Conservation (phyloP, 1,140 invertebrate species). For the Zeugodacus cucurbitae region DNA sequence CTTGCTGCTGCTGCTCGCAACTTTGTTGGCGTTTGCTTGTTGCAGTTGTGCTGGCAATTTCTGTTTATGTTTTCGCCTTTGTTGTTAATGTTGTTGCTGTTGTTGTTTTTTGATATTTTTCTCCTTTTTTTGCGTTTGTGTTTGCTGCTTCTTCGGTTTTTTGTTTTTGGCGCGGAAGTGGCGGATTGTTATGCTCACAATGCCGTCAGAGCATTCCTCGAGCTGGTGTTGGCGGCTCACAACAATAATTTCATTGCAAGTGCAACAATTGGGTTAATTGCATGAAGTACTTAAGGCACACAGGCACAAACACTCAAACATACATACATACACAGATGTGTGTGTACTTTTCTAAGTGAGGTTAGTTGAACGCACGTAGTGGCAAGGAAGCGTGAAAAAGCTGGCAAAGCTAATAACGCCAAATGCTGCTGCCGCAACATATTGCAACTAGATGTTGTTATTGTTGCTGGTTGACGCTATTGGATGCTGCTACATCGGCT, state of each 20-base stretch:
- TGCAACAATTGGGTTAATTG: conserved; percentile 36
- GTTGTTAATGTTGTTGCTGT: neutral
- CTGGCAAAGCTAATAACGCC: conserved; percentile 1
- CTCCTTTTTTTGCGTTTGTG: neutral
- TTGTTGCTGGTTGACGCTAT: neutral
- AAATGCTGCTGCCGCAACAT: neutral
- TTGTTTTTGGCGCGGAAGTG: neutral
- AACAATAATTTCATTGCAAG: conserved; percentile 31
- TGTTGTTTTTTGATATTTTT: neutral
- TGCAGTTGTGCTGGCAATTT: conserved; percentile 1
- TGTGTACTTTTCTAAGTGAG: neutral
- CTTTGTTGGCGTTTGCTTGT: conserved; percentile 16
- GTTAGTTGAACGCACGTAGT: too few species aligned
- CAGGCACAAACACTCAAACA: neutral
- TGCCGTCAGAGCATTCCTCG: neutral
- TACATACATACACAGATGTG: neutral
- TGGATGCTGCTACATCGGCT: neutral
- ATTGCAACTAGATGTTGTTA: neutral
- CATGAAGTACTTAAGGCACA: conserved; percentile 24
- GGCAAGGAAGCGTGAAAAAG: neutral
- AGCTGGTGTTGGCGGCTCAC: conserved; percentile 24
- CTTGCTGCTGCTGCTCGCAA: neutral
- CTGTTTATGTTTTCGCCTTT: neutral
- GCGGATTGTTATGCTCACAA: neutral
- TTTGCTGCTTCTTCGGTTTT: neutral